A percentile compares a stretch with the other conserved stretches of the same genome.
These are phyloP conservation scores for Pangasianodon gigas DNA, from an alignment of 2,113 vertebrate genomes.

Conservation along the genomic window DNA sequence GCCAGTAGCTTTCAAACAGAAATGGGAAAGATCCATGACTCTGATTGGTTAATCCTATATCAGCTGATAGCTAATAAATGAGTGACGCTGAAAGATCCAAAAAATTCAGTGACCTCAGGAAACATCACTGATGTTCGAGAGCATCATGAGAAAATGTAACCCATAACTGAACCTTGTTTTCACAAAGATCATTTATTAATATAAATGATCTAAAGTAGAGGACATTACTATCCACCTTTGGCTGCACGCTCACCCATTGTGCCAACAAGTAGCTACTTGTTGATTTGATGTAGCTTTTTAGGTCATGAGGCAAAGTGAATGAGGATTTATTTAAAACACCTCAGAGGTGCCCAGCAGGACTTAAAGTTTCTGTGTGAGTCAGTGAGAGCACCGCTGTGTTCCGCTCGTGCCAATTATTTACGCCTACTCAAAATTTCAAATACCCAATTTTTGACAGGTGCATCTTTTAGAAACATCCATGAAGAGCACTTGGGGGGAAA, in stretches of 20 bases:
- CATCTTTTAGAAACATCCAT: background rate
- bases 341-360: background rate
- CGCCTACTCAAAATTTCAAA: background rate
- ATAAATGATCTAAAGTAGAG: background rate
- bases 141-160: background rate
- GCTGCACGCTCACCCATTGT: background rate
- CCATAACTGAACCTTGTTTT: background rate
- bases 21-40: background rate
- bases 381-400: background rate
- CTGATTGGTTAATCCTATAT: background rate
- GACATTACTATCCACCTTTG: background rate
- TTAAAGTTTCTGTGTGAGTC: background rate
- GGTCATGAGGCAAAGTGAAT: background rate
- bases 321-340: background rate
- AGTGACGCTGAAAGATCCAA: background rate
- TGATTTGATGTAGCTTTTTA: background rate
- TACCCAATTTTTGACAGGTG: background rate
- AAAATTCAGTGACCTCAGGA: background rate
- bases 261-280: background rate
- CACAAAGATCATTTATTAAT: background rate
- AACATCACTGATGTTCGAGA: background rate
- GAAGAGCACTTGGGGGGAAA: background rate
- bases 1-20: background rate
- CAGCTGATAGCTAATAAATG: too few relatives aligned
- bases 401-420: conserved; percentile 1